Base-by-base conservation (phyloP, 2,797 vertebrate species). In the Peromyscus melanophrys region DNA sequence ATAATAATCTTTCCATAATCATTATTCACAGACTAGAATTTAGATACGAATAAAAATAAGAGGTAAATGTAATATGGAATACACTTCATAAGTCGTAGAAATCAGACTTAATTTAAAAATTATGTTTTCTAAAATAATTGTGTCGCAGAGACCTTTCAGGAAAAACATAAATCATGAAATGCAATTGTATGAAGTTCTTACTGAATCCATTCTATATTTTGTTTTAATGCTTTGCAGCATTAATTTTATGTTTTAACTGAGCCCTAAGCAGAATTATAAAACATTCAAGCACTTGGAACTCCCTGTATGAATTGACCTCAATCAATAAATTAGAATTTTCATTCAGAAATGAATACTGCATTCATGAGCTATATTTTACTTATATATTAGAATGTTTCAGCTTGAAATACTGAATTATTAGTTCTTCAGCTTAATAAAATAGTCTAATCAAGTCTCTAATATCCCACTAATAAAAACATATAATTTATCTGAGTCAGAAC, bases 181-280 rank as follows among this genome's bases (percentile, higher is more conserved):
- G 82, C 85, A 95, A 88, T 63, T 81, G n/a, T 89, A 67, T 96
- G 61, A 89, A 73, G 31, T 89, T 65, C 16, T 95, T 91, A 83
- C 23, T 77, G 37, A 96, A 95, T 88, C 9, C 25, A 82, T 78
- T 94, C 93, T 77, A 78, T 94, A 55, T 37, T 65, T 94, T 92
- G 21, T 95, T 91, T 85, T 91, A 49, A 91, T 96, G 19, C 84
- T 92, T 92, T 96, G 61, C 23, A 93, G 27, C 87, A 61, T 37
- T 91, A 92, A 89, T 84, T 92, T 97, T 49, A 92, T 21, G 67
- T 93, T 73, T 89, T 96, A 86, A 89, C 82, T 96, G 59, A 92
- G n/a, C 43, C 57, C 46, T 96, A 88, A 93, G 92, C 13, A 75
- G 94, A 97, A 93, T 75, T 96, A 80, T 80, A 93, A 89, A 97